A percentile compares a stretch with the other conserved stretches of the same genome.
Conservation (phyloP, 2,888 invertebrate genomes). For the Drosophila mettleri region DNA sequence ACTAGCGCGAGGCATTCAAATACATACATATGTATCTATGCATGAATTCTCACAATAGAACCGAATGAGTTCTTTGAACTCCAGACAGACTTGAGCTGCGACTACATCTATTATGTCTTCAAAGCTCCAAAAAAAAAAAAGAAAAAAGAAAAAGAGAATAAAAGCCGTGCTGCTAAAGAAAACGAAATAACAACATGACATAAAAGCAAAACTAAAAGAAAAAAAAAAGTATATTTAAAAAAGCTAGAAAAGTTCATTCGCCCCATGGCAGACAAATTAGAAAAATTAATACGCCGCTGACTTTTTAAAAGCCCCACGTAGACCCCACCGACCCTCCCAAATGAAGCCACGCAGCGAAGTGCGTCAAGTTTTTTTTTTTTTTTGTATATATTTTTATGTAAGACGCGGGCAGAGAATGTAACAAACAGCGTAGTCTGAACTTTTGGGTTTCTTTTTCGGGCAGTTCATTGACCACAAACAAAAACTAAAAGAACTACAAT, state of each 20-base stretch:
- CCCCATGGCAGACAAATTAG: slow-evolving; percentile 74
- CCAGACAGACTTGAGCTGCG: slow-evolving; percentile 32
- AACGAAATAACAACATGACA: slow-evolving; percentile 75
- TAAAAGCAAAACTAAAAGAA: slow-evolving; percentile 61
- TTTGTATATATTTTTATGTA: slow-evolving; percentile 62
- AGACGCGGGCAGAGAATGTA: slow-evolving; percentile 69
- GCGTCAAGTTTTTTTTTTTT: slow-evolving; percentile 54
- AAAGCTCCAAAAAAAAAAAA: slow-evolving; percentile 45
- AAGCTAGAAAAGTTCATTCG: slow-evolving; percentile 73
- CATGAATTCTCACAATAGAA: slow-evolving; percentile 72
- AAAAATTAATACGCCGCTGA: slow-evolving; percentile 77
- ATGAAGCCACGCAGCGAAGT: slow-evolving; percentile 53
- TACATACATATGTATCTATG: slow-evolving; percentile 59
- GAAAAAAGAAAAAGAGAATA: slow-evolving; percentile 20
- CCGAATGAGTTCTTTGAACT: slow-evolving; percentile 76
- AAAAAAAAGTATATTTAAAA: slow-evolving; percentile 32
- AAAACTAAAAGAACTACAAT: slow-evolving; percentile 45
- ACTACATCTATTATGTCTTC: slow-evolving; percentile 76
- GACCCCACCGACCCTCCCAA: slow-evolving; percentile 12
- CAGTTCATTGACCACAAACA: slow-evolving; percentile 76
- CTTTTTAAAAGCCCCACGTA: slow-evolving; percentile 52
- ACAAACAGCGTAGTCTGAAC: slow-evolving; percentile 64
- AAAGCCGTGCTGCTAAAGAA: slow-evolving; percentile 67
- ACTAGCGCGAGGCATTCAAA: slow-evolving; percentile 56
- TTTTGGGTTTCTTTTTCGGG: slow-evolving; percentile 73